Conservation (phyloP, 2,797 vertebrate genomes). For the Peromyscus attwateri region DNA sequence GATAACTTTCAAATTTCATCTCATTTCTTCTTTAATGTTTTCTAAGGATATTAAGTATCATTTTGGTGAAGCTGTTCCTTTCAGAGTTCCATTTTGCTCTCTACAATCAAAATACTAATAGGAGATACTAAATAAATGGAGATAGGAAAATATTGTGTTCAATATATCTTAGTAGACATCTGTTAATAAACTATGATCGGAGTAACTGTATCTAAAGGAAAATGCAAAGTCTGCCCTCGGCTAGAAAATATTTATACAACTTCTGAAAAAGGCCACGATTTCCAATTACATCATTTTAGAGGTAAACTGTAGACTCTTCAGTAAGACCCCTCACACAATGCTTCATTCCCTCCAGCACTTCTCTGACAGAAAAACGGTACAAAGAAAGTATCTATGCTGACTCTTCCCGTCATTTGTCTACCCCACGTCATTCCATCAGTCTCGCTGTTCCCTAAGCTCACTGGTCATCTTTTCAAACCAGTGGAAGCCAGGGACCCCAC, state of each 20-base stretch:
- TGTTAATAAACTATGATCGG: neutral
- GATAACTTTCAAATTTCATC: neutral
- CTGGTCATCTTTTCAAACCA: neutral
- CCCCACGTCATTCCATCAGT: neutral
- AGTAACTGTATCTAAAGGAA: neutral
- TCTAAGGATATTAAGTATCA: neutral
- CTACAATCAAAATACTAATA: neutral
- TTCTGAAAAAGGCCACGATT: neutral
- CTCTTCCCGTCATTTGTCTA: neutral
- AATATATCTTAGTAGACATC: neutral
- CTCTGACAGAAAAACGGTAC: neutral
- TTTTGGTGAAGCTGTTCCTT: neutral
- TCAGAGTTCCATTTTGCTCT: conserved; percentile 17
- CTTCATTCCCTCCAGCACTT: neutral
- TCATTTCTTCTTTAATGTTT: conserved; percentile 36
- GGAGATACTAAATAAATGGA: conserved; percentile 1
- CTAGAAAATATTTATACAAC: conserved; percentile 17
- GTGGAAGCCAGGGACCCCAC: neutral
- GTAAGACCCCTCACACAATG: neutral
- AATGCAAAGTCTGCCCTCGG: neutral
- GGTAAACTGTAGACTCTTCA: neutral
- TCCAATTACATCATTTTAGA: neutral
- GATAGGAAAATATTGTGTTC: neutral
- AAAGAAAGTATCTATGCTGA: neutral
- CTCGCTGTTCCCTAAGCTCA: neutral